phyloP scores from a whole-genome alignment of 2,797 vertebrate species.

The Bradypodion ventrale region DNA sequence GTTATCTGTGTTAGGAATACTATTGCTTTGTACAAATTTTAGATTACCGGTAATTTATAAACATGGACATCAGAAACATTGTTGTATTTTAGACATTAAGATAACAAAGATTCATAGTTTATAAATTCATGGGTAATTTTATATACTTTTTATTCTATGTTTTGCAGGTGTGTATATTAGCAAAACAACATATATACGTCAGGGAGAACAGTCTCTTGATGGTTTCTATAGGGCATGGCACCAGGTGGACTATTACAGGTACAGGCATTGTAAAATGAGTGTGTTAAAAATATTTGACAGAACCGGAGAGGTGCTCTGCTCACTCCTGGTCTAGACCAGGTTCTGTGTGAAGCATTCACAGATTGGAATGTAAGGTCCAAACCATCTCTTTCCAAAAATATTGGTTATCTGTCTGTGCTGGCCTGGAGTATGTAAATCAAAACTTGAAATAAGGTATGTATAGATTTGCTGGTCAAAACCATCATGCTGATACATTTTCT shows the following conservation, averaged over 20 bases:
- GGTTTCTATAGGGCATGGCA: slow-evolving; percentile 98
- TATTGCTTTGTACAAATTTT: background rate
- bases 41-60: background rate
- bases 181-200: slow-evolving; percentile 95
- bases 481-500: background rate
- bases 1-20: background rate
- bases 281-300: slow-evolving; percentile 67
- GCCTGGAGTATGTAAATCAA: background rate
- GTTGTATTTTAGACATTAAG: slow-evolving; percentile 28
- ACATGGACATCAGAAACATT: slow-evolving; percentile 1
- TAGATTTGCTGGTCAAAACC: background rate
- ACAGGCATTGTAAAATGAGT: slow-evolving; percentile 72
- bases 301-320: too few relatives aligned
- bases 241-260: slow-evolving; percentile 99
- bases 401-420: background rate
- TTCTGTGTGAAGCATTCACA: too few relatives aligned
- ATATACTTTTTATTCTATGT: slow-evolving; percentile 29
- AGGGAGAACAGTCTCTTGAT: slow-evolving; percentile 96
- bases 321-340: too few relatives aligned
- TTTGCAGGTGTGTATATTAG: slow-evolving; percentile 93
- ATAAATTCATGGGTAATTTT: background rate
- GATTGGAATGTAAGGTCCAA: too few relatives aligned
- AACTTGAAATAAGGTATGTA: background rate
- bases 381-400: too few relatives aligned
- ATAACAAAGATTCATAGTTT: background rate